phyloP scores from a whole-genome alignment of 2,888 invertebrate genomes.

The Magallana nippona region DNA sequence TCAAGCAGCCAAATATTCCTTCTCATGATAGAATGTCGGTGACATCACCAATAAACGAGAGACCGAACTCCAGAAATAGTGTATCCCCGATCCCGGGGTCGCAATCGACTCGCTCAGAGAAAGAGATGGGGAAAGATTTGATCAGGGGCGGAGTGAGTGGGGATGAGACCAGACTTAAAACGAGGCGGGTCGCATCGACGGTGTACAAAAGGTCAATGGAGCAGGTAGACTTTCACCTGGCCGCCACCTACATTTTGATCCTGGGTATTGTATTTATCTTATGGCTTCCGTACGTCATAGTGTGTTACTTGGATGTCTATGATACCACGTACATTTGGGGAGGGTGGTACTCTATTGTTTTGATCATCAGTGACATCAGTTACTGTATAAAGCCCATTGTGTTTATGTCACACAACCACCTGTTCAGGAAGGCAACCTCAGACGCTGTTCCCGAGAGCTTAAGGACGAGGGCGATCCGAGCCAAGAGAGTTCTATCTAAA shows the following conservation, averaged over 20 bases:
- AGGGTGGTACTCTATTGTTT: slow-evolving; percentile 56
- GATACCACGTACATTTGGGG: slow-evolving; percentile 54
- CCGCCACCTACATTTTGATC: slow-evolving; percentile 59
- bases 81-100: slow-evolving; percentile 8
- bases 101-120: slow-evolving; percentile 36
- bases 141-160: background rate
- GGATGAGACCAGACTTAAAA: slow-evolving; percentile 10
- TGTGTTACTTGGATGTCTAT: slow-evolving; percentile 52
- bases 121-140: slow-evolving; percentile 34
- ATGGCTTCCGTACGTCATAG: slow-evolving; percentile 57
- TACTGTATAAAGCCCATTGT: slow-evolving; percentile 63
- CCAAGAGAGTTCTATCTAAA: slow-evolving; percentile 48
- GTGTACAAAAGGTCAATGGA: slow-evolving; percentile 59
- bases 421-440: slow-evolving; percentile 57
- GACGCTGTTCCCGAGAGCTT: slow-evolving; percentile 57
- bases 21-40: no score
- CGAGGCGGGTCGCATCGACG: slow-evolving; percentile 40
- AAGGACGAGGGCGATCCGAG: slow-evolving; percentile 48
- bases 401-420: slow-evolving; percentile 63
- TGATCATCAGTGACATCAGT: slow-evolving; percentile 55
- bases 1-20: background rate
- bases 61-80: slow-evolving; percentile 35
- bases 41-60: background rate
- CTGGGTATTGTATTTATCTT: slow-evolving; percentile 54
- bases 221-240: slow-evolving; percentile 60